Evolutionary conservation across 2,113 vertebrate genomes (phyloP).

Genomic region (Chaetops frenatus): DNA sequence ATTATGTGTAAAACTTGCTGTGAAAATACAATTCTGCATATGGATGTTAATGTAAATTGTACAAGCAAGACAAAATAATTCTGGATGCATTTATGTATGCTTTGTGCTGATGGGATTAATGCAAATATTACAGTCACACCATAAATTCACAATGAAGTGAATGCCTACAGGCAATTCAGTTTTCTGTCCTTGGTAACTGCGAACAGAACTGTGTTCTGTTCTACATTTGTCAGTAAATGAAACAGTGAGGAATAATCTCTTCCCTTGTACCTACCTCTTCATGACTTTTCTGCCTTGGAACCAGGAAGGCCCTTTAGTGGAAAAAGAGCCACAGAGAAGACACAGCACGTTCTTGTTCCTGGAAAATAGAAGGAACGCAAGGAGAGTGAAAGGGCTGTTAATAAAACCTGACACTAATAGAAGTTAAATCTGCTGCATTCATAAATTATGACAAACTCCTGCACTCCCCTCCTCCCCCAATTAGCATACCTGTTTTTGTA

Average conservation of each 20-base stretch:
- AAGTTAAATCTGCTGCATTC: neutral
- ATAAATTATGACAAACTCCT: neutral
- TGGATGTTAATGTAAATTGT: conserved; percentile 14
- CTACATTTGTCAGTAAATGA: conserved; percentile 42
- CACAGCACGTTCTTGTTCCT: neutral
- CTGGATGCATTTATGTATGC: conserved; percentile 41
- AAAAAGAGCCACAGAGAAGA: neutral
- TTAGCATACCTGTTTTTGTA: neutral
- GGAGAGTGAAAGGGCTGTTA: neutral
- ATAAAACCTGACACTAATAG: neutral
- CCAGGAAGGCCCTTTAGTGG: neutral
- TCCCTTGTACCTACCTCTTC: neutral
- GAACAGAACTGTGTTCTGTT: conserved; percentile 29
- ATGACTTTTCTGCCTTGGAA: conserved; percentile 17
- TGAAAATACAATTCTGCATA: conserved; percentile 32
- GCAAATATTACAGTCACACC: conserved; percentile 38
- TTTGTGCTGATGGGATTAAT: conserved; percentile 61
- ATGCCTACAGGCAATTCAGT: conserved; percentile 50
- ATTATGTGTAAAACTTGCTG: conserved; percentile 27
- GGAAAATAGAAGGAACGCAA: neutral
- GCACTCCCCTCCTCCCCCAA: neutral
- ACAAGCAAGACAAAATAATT: conserved; percentile 51
- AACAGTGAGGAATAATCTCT: conserved; percentile 33
- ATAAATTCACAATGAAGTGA: conserved; percentile 57
- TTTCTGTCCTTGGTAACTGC: conserved; percentile 25